Evolutionary conservation across 2,888 invertebrate species (phyloP), one percentile per base, ranked within the genome.

Genomic region (Bombylius discolor): DNA sequence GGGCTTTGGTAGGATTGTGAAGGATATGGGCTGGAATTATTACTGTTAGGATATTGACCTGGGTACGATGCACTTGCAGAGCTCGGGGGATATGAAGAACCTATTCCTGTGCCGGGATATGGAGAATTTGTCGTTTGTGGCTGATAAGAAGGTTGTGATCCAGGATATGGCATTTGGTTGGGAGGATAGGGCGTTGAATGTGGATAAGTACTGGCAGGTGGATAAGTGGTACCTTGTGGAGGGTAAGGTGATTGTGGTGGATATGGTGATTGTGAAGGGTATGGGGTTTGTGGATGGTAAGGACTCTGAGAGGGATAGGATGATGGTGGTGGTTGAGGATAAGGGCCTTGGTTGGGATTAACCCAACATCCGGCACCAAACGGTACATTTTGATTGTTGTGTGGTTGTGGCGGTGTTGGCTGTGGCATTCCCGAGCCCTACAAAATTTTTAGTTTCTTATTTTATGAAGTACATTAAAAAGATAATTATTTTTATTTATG

Each of bases 391-490:
- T 56, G 59, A 42, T 61, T 60, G 57, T 61, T 62, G 47, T 64
- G 61, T 32, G 59, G 46, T 58, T 58, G 58, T 55, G 59, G 56
- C 62, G 63, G 59, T 64, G 63, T 62, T 62, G 62, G 67, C 64
- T 62, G 66, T 62, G 69, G 68, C 68, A 68, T 69, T 65, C 73
- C 72, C 64, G 73, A 65, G 66, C 72, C 72, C 73, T 73, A 72
- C 66, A 71, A 73, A 64, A 61, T 59, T 36, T 36, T 36, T 36
- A 36, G 36, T 23, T 23, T 23, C 23, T 23, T 23, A 23, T 23
- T 23, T 23, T 23, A 23, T 23, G 23, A 23, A 23, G 23, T 23
- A 23, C 23, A 23, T 23, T 23, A 23, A 23, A 23, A 23, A 23
- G 23, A n/a, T 23, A 23, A 23, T 23, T n/a, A n/a, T n/a, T n/a